Evolutionary conservation across 2,888 invertebrate genomes (phyloP), one percentile per base, ranked within the genome.

Genomic region (Nemapogon koenigi): DNA sequence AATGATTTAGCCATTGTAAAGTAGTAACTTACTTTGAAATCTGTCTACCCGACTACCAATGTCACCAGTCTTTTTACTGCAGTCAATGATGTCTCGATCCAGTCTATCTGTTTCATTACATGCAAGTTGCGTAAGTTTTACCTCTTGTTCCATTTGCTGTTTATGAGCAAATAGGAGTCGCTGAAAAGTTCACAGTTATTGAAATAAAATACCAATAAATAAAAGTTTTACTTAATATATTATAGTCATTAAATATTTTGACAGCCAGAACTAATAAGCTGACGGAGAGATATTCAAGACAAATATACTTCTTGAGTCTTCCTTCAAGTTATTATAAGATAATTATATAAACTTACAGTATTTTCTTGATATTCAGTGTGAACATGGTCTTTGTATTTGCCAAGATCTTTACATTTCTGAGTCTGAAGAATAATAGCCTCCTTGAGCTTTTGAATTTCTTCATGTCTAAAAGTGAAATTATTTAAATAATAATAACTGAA

Each of bases 61-160:
- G 2, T 80, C 72, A 32, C 70, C 76, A 49, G 58, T 65, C 43
- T 81, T 70, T 41, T 82, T 81, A 35, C 66, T 62, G 31, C 72
- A 66, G 27, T 81, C 57, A n/a, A 59, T 46, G 8, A 73, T 52
- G 41, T 81, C 80, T 43, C 81, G 65, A 0, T 66, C 63, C 3
- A 83, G 57, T 11, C 68, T 53, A 2, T 76, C 78, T 1, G 68
- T 72, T 52, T 65, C 79, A 51, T 55, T 80, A 47, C 53, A 63
- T 14, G 65, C 70, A 42, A 69, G 52, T 55, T 69, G 81, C 45
- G 65, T 86, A 62, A 67, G 71, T 57, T 87, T 84, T 33, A 85
- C 81, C 61, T 90, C 89, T 35, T 83, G 82, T 42, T 88, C 84
- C 41, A 87, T 59, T 56, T 90, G 89, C 39, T 85, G 81, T 44